Evolutionary conservation across 2,113 vertebrate genomes (phyloP), one percentile per base, ranked within the genome.

Genomic region (Dipodomys spectabilis): DNA sequence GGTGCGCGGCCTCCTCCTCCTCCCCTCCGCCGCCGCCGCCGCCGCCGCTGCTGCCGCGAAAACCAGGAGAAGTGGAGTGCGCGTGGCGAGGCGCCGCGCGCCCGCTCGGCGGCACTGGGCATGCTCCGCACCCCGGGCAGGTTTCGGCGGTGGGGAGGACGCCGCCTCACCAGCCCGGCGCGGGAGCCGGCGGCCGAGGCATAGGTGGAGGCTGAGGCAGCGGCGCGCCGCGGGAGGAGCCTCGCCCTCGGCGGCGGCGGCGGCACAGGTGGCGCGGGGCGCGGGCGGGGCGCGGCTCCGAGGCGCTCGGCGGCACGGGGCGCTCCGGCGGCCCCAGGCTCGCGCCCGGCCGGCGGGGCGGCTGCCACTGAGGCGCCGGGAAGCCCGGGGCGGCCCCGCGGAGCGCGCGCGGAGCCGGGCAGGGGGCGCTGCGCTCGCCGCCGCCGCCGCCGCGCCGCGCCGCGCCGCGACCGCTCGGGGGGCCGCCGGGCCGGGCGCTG

Each of bases 101-200:
- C 49, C 12, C 60, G 35, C 16, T 80, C 77, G 89, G 95, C 91
- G 89, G 94, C 93, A 97, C 97, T 97, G 97, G 97, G 97, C 96
- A 97, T 97, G 97, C 97, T 97, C 97, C n/a, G 95, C 91, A 22
- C 90, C 97, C 91, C 5, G 94, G 94, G 93, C 94, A 32, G 95
- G 49, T 79, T 72, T 75, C 82, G 75, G 93, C 75, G 94, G 96
- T 93, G 92, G 85, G 95, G 94, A 93, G 88, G 94, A 94, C 94
- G 93, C 90, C 82, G 0, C 44, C 90, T 88, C 92, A 79, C 60
- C 82, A 69, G 93, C 95, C 69, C 71, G 88, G 94, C 81, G 72
- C 88, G 86, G 2, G 79, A 72, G 96, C 73, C 80, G 85, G 93
- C 88, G n/a, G 91, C 96, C 53, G 35, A 79, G 95, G 96, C 83